phyloP scores from a whole-genome alignment of 1,140 invertebrate genomes.

The Saccostrea echinata region DNA sequence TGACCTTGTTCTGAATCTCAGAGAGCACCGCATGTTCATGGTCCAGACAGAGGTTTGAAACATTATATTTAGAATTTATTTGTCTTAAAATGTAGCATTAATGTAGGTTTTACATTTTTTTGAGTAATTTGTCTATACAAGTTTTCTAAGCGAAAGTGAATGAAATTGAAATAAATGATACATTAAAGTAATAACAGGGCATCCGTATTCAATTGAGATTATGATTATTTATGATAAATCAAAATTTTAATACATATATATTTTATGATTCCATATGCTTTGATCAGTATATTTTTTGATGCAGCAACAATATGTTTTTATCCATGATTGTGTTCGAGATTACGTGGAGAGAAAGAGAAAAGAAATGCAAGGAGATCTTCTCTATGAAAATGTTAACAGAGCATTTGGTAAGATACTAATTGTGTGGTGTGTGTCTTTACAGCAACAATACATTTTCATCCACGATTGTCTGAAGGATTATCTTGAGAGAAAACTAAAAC shows the following conservation, averaged over 20 bases:
- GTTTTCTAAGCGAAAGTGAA: no score
- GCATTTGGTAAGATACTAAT: slow-evolving; percentile 44
- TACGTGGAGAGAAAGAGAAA: slow-evolving; percentile 51
- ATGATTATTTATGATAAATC: not conserved
- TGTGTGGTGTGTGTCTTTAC: slow-evolving; percentile 53
- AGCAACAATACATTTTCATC: slow-evolving; percentile 97
- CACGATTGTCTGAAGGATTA: slow-evolving; percentile 87
- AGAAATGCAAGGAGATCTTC: slow-evolving; percentile 35
- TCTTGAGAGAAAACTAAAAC: slow-evolving; percentile 45
- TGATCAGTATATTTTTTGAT: slow-evolving; percentile 49
- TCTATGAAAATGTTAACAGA: slow-evolving; percentile 47
- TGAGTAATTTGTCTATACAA: no score
- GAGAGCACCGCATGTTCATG: slow-evolving; percentile 97
- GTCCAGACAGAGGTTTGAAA: slow-evolving; percentile 85
- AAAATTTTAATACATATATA: not conserved
- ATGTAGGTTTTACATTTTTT: no score
- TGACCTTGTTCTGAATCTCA: slow-evolving; percentile 96
- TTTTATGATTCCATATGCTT: not conserved
- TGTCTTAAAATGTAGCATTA: not conserved
- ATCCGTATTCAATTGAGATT: no score
- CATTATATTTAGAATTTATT: not conserved
- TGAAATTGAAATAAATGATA: no score
- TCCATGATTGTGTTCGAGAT: slow-evolving; percentile 89
- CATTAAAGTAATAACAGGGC: no score
- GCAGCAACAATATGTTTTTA: slow-evolving; percentile 96